Base-by-base conservation (phyloP, 2,113 vertebrate species). In the Aix galericulata region DNA sequence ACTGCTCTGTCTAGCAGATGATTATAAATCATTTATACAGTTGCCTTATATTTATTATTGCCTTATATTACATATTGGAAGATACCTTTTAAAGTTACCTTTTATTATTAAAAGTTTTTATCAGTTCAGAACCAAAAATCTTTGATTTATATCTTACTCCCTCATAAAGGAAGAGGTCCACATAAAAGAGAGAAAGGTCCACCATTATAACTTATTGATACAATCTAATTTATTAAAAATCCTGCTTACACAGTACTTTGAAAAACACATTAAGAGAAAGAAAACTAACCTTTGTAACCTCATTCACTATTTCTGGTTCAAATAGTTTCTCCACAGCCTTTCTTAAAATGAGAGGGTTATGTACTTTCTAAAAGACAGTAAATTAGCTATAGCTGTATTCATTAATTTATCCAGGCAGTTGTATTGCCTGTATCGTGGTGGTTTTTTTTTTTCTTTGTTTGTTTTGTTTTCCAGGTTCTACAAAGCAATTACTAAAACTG, bases 201-300 rank as follows among this genome's bases (percentile, higher is more conserved):
- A 52, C 11, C 26, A 26, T 75, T 75, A 62, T 46, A 86, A 67
- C 56, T 82, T 79, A 66, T 31, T 81, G 46, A 48, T 26, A 82
- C 85, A 26, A 74, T 75, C 44, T 67, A 56, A 48, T 86, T 85
- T 89, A 95, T 66, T 58, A 73, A 78, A 94, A 85, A 42, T 75
- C 56, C 44, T 86, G 55, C 36, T 93, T 68, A 77, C 32, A 50
- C 21, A 59, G 42, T 46, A 84, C 14, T 78, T 88, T 72, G 88
- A 55, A 76, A 84, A 73, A 50, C 46, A 83, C 36, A 89, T 74
- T 34, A 82, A 79, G 23, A 69, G n/a, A 60, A 13, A 76, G 55
- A 40, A 84, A 40, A 80, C 29, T 50, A 62, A 52, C 46, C 73
- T 88, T 42, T 26, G 11, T 46, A 94, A 82, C 60, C 50, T 93